Evolutionary conservation across 2,888 invertebrate species (phyloP).

Genomic region (Periphyllus acericola): DNA sequence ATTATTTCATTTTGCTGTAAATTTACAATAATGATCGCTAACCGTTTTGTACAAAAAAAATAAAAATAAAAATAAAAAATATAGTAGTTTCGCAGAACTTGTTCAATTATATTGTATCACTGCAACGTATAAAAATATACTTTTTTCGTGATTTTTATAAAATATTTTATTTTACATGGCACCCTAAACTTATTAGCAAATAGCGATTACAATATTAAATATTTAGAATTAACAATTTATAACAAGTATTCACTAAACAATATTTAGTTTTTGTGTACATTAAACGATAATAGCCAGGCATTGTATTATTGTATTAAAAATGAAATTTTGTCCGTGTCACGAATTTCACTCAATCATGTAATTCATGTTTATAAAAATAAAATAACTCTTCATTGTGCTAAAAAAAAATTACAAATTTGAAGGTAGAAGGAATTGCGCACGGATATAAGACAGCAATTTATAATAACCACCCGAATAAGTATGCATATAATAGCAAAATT

Average conservation of each 20-base stretch:
- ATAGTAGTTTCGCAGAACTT: background rate
- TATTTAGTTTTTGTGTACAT: background rate
- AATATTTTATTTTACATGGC: slow-evolving; percentile 49
- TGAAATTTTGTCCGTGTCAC: background rate
- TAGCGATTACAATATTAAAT: slow-evolving; percentile 22
- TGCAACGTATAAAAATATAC: background rate
- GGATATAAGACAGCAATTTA: background rate
- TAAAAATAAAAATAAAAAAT: too few species aligned
- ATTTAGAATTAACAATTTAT: background rate
- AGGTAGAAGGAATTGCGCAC: background rate
- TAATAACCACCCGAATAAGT: background rate
- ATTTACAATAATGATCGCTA: background rate
- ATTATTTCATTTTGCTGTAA: background rate
- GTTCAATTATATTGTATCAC: background rate
- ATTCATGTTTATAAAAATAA: background rate
- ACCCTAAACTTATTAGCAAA: slow-evolving; percentile 26
- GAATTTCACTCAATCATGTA: background rate
- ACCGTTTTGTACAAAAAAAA: background rate
- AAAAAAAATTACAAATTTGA: background rate
- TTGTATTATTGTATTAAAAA: background rate
- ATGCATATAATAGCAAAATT: slow-evolving; percentile 4
- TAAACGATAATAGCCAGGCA: background rate
- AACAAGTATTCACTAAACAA: background rate
- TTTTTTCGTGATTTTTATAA: background rate
- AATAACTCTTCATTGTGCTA: too few species aligned